These are phyloP conservation scores for Antigone vipio DNA, from an alignment of 2,113 vertebrate species.

Conservation along the genomic window DNA sequence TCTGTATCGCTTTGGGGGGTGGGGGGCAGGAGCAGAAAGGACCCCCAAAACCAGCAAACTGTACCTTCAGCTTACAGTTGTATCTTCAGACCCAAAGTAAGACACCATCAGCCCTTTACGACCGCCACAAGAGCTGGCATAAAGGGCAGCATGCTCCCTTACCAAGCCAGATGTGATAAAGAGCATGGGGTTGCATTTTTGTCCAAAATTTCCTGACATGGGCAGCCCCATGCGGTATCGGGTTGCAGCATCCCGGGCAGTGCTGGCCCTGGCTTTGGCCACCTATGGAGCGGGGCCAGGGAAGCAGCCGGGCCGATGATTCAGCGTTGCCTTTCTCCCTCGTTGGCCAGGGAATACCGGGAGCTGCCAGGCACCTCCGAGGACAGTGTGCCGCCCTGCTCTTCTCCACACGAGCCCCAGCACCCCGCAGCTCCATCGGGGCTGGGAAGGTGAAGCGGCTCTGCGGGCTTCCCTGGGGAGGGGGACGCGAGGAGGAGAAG, in stretches of 20 bases:
- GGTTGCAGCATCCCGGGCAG: not conserved
- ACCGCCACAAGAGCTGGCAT: not conserved
- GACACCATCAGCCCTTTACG: not conserved
- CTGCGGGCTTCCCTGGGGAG: not conserved
- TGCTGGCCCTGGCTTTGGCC: not conserved
- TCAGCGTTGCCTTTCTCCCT: not conserved
- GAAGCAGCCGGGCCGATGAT: not conserved
- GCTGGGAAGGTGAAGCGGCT: not conserved
- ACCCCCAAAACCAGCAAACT: fast-evolving
- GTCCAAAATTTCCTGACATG: not conserved
- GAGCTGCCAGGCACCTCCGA: not conserved
- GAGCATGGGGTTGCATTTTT: not conserved
- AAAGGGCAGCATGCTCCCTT: not conserved
- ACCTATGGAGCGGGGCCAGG: not conserved
- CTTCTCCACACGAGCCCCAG: too few species aligned
- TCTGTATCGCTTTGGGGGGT: not conserved
- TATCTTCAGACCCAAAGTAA: not conserved
- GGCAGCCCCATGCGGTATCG: fast-evolving
- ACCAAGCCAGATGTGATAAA: fast-evolving
- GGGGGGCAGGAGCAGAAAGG: not conserved
- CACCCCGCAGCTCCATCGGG: not conserved
- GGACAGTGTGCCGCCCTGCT: not conserved
- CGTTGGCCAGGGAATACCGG: fast-evolving
- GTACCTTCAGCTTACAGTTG: not conserved
- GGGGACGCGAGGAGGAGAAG: not conserved